A percentile compares a stretch with the other conserved stretches of the same genome.
Evolutionary conservation across 2,888 invertebrate genomes (phyloP).

Genomic region (Stenotaenia linearis): DNA sequence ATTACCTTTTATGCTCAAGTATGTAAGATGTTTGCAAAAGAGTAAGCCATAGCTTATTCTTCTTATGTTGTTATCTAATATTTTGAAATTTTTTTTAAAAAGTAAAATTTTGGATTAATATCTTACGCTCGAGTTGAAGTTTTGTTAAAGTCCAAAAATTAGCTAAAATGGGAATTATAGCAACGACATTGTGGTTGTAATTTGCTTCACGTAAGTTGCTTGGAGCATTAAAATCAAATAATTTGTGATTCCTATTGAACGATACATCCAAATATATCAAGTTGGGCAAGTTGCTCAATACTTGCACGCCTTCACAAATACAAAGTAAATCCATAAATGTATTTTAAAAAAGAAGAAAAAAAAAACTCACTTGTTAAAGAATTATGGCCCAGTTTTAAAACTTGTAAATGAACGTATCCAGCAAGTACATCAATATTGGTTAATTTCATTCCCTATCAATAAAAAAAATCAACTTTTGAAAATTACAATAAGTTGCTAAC

Average conservation of each 20-base stretch:
- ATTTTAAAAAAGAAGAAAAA: neutral
- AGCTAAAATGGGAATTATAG: neutral
- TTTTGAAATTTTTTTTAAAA: neutral
- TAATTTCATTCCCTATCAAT: neutral
- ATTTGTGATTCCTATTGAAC: neutral
- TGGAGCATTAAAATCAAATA: conserved; percentile 4
- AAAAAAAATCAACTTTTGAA: neutral
- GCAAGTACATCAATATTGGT: neutral
- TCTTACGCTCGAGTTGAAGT: neutral
- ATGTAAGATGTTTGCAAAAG: neutral
- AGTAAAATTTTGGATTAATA: neutral
- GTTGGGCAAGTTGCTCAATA: neutral
- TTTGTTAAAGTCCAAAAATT: neutral
- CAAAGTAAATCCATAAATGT: neutral
- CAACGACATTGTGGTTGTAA: neutral
- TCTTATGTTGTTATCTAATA: neutral
- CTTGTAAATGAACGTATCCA: conserved; percentile 4
- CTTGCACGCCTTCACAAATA: neutral
- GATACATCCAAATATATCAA: neutral
- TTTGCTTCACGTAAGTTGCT: neutral
- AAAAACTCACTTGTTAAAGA: neutral
- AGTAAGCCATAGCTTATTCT: neutral
- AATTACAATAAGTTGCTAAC: too few species aligned
- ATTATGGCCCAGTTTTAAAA: neutral
- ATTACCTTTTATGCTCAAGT: neutral